phyloP scores from a whole-genome alignment of 2,113 vertebrate genomes.

The Motacilla alba region DNA sequence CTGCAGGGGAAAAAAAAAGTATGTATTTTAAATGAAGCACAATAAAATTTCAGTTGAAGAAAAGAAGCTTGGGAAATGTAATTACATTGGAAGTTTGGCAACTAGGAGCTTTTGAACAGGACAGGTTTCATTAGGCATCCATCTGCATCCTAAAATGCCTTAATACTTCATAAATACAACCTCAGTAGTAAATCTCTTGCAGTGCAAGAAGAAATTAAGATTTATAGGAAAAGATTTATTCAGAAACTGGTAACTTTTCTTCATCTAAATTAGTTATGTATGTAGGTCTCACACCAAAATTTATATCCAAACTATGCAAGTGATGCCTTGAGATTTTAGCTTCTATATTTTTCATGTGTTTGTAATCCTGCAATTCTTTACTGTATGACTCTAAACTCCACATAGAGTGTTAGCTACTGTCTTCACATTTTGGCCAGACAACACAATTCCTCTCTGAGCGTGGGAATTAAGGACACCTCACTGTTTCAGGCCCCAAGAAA shows the following conservation, averaged over 20 bases:
- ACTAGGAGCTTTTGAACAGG: not conserved
- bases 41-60: not conserved
- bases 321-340: not conserved
- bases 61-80: not conserved
- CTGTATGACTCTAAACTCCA: not conserved
- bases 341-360: not conserved
- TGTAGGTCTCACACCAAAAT: not conserved
- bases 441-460: not conserved
- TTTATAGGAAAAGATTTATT: not conserved
- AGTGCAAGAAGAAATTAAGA: not conserved
- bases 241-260: not conserved
- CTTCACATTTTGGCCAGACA: not conserved
- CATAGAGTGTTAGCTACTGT: not conserved
- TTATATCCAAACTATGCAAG: not conserved
- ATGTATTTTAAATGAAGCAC: not conserved
- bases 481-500: not conserved
- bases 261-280: not conserved
- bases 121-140: not conserved
- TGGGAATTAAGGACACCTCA: not conserved
- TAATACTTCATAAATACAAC: not conserved
- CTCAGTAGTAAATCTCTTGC: not conserved
- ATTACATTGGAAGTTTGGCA: not conserved
- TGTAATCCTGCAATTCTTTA: not conserved
- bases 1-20: not conserved
- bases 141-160: not conserved